Evolutionary conservation across 1,140 invertebrate species (phyloP).

Genomic region (Drosophila guanche): DNA sequence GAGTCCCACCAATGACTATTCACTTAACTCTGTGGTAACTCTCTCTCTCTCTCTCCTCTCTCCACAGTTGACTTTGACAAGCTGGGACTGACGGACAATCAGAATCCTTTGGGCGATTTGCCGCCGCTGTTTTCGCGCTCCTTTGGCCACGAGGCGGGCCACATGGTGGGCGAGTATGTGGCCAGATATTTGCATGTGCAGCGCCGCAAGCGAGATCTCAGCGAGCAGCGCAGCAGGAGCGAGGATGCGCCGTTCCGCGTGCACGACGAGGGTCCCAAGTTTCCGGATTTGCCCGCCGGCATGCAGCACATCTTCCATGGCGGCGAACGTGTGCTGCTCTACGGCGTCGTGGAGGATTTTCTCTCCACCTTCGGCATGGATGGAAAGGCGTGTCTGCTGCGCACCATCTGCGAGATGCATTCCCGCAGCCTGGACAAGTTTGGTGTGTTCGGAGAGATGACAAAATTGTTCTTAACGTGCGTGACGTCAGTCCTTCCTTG

Average conservation of each 20-base stretch:
- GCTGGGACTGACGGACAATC: conserved; percentile 91
- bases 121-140: conserved; percentile 89
- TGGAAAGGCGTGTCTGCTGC: conserved; percentile 91
- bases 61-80: conserved; percentile 92
- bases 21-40: conserved; percentile 20
- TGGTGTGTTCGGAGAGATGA: conserved; percentile 90
- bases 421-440: conserved; percentile 90
- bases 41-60: not conserved
- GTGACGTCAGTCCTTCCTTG: conserved; percentile 55
- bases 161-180: conserved; percentile 88
- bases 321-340: conserved; percentile 90
- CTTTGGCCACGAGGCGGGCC: conserved; percentile 88
- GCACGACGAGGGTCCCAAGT: conserved; percentile 71
- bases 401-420: conserved; percentile 93
- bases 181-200: conserved; percentile 88
- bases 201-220: conserved; percentile 84
- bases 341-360: conserved; percentile 90
- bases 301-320: conserved; percentile 87
- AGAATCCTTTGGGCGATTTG: conserved; percentile 92
- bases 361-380: conserved; percentile 90
- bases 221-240: conserved; percentile 67
- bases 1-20: conserved; percentile 83
- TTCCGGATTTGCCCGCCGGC: conserved; percentile 67
- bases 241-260: conserved; percentile 30
- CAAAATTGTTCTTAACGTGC: conserved; percentile 92